A percentile compares a stretch with the other conserved stretches of the same genome.
Evolutionary conservation across 2,113 vertebrate species (phyloP).

Genomic region (Urocynchramus pylzowi): DNA sequence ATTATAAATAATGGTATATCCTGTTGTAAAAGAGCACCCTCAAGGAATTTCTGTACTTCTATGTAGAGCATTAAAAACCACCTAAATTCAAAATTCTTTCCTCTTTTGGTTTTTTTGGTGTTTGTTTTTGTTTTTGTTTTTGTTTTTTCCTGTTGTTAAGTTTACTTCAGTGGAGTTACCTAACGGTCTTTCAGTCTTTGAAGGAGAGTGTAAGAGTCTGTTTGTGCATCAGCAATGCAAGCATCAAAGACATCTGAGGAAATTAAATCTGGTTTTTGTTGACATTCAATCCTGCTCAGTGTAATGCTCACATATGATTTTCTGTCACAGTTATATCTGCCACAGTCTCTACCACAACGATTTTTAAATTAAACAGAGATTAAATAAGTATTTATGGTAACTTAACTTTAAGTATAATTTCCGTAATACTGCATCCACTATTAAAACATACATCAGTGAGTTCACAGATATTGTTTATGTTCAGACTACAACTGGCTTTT

Average conservation of each 20-base stretch:
- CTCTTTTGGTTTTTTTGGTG: too few relatives aligned
- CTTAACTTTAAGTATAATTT: not conserved
- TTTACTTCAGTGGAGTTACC: not conserved
- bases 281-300: not conserved
- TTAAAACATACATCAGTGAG: not conserved
- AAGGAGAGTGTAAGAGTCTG: not conserved
- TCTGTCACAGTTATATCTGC: not conserved
- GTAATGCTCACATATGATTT: not conserved
- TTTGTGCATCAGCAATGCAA: not conserved
- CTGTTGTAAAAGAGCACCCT: not conserved
- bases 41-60: not conserved
- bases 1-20: not conserved
- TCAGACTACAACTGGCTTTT: not conserved
- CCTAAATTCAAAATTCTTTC: not conserved
- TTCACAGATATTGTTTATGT: not conserved
- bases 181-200: not conserved
- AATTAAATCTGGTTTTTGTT: not conserved
- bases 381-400: not conserved
- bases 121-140: not conserved
- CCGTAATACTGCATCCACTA: not conserved
- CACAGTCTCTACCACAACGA: not conserved
- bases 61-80: not conserved
- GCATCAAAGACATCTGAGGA: not conserved
- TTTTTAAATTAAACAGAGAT: not conserved
- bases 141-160: not conserved